A percentile compares a stretch with the other conserved stretches of the same genome.
These are phyloP conservation scores for Triplophysa dalaica DNA, from an alignment of 2,113 vertebrate species.

Conservation along the genomic window DNA sequence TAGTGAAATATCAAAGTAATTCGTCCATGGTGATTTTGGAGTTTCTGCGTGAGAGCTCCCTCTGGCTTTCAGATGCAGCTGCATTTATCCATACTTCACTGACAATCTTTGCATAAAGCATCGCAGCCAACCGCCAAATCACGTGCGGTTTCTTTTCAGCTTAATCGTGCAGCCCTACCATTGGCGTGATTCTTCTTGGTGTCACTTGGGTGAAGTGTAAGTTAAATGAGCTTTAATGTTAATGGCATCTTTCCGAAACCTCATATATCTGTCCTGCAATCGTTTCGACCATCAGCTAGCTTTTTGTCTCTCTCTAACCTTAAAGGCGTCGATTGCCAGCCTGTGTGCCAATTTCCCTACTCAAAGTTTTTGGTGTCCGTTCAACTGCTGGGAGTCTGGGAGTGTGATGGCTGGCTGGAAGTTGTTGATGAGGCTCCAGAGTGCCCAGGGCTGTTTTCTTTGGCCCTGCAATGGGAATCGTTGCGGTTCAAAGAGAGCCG, in stretches of 20 bases:
- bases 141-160: too few species aligned
- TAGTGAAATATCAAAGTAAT: too few species aligned
- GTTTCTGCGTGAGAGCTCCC: too few species aligned
- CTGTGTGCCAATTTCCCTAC: neutral
- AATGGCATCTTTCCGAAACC: constrained; percentile 19
- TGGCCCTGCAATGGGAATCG: constrained; percentile 69
- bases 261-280: constrained; percentile 41
- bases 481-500: constrained; percentile 54
- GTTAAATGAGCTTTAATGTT: constrained; percentile 36
- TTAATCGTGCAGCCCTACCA: too few species aligned
- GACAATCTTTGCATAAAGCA: too few species aligned
- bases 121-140: too few species aligned
- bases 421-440: constrained; percentile 69
- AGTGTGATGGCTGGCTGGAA: constrained; percentile 64
- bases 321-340: neutral
- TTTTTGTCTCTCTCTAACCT: neutral
- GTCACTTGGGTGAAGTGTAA: constrained; percentile 29
- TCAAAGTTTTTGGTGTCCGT: constrained; percentile 35
- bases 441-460: constrained; percentile 72
- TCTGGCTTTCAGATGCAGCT: too few species aligned
- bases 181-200: neutral
- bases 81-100: too few species aligned
- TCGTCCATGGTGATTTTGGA: too few species aligned
- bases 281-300: constrained; percentile 18
- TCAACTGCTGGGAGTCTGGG: constrained; percentile 54